Evolutionary conservation across 1,140 invertebrate species (phyloP).

Genomic region (Helicorthomorpha holstii): DNA sequence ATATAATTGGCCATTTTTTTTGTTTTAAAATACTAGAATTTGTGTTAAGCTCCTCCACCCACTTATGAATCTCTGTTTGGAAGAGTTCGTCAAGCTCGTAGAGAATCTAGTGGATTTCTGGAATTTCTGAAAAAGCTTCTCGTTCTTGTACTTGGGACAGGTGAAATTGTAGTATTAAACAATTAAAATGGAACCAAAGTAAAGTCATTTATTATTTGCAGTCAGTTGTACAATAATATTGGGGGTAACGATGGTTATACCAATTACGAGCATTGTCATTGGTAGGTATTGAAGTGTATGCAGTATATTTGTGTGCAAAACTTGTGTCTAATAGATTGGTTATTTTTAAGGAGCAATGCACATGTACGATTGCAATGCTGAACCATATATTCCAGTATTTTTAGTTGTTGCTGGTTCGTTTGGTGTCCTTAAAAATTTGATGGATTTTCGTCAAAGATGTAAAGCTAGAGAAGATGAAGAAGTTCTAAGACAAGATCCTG

Average conservation of each 20-base stretch:
- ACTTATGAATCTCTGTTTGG: conserved; percentile 49
- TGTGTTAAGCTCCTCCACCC: conserved; percentile 38
- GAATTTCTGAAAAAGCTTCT: conserved; percentile 44
- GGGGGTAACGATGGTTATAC: conserved; percentile 40
- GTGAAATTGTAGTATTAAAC: conserved; percentile 25
- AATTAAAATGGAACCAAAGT: neutral
- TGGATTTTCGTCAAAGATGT: conserved; percentile 34
- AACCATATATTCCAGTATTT: conserved; percentile 49
- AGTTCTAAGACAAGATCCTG: conserved; percentile 34
- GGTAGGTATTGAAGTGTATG: conserved; percentile 22
- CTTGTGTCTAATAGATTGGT: neutral
- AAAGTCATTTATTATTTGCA: conserved; percentile 19
- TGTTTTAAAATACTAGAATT: neutral
- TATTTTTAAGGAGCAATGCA: conserved; percentile 32
- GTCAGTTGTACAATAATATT: conserved; percentile 44
- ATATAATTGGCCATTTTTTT: neutral
- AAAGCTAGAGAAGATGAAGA: conserved; percentile 32
- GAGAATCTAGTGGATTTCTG: conserved; percentile 37
- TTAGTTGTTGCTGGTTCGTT: conserved; percentile 45
- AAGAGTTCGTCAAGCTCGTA: conserved; percentile 39
- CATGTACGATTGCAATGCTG: conserved; percentile 43
- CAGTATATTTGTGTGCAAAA: neutral
- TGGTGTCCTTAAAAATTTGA: conserved; percentile 40
- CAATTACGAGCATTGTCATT: conserved; percentile 45
- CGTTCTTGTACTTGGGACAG: conserved; percentile 40